Evolutionary conservation across 2,113 vertebrate species (phyloP), one percentile per base, ranked within the genome.

Genomic region (Tiliqua scincoides): DNA sequence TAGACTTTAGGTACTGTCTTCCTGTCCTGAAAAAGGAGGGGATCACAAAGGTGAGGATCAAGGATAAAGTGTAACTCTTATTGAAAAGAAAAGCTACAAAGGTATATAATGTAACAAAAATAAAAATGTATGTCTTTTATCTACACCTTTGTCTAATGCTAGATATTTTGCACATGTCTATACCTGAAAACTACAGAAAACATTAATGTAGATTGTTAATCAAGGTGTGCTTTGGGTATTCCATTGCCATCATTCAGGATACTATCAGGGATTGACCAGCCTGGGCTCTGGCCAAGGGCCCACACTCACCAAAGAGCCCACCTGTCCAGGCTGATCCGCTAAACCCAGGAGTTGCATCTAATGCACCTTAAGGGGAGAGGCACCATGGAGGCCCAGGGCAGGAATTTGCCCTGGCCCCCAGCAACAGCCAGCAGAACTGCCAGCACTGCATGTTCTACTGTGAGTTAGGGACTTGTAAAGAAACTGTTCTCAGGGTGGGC

Each of bases 1-100:
- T 80, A 74, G 23, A 61, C n/a, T 86, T 71, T 65, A 62, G 77
- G 37, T 52, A 71, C 67, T 52, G 11, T 79, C 70, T 72, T 84
- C 79, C 57, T 48, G 37, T 48, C 30, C 32, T 32, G 10, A 43
- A 85, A 35, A n/a, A 68, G 17, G 17, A 6, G 32, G 7, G 3
- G 21, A 40, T 61, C 37, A n/a, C 12, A 62, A 48, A 75, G n/a
- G 59, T 75, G 59, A 84, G 37, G 77, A 68, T 63, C n/a, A 73
- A 30, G 77, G 40, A 74, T 52, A 35, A 74, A 80, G 40, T 52
- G 23, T 80, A n/a, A n/a, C 1, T 52, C 15, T 70, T 79, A 2
- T 18, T 30, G 54, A 71, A 54, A 48, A 63, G 54, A 73, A 72
- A 79, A 61, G 21, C 54, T 72, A 48, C 8, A 37, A 52, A 7